phyloP scores from a whole-genome alignment of 2,888 invertebrate species.

The Epinotia brunnichana region DNA sequence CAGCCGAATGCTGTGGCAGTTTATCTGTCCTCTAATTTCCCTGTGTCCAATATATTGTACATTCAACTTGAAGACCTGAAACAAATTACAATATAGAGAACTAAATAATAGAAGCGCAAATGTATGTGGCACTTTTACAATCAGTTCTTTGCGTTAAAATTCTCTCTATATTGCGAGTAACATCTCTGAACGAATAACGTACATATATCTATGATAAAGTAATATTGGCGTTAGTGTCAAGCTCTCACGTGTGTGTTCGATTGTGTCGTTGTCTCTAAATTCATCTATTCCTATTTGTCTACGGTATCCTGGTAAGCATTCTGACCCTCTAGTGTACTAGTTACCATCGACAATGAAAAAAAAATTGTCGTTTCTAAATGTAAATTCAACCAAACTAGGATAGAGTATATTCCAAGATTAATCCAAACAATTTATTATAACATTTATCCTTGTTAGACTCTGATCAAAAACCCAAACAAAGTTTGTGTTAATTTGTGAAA shows the following conservation, averaged over 20 bases:
- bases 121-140: slow-evolving; percentile 69
- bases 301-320: slow-evolving; percentile 40
- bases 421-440: too few species aligned
- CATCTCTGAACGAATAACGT: slow-evolving; percentile 43
- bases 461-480: too few species aligned
- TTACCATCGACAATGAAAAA: background rate
- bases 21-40: slow-evolving; percentile 47
- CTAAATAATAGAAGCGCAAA: slow-evolving; percentile 55
- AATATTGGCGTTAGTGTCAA: slow-evolving; percentile 52
- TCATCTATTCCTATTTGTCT: slow-evolving; percentile 59
- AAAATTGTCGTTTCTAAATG: too few species aligned
- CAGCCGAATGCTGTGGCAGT: slow-evolving; percentile 17
- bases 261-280: slow-evolving; percentile 80
- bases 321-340: slow-evolving; percentile 24
- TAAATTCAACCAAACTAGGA: too few species aligned
- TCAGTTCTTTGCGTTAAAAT: slow-evolving; percentile 70
- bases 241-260: slow-evolving; percentile 74
- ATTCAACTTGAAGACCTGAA: slow-evolving; percentile 32
- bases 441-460: too few species aligned
- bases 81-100: slow-evolving; percentile 39
- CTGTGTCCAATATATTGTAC: slow-evolving; percentile 50
- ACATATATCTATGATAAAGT: slow-evolving; percentile 38
- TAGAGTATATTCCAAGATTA: too few species aligned
- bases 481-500: too few species aligned
- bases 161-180: slow-evolving; percentile 56